A percentile compares a stretch with the other conserved stretches of the same genome.
These are phyloP conservation scores for Corythaixoides concolor DNA, from an alignment of 2,113 vertebrate species.

Conservation along the genomic window DNA sequence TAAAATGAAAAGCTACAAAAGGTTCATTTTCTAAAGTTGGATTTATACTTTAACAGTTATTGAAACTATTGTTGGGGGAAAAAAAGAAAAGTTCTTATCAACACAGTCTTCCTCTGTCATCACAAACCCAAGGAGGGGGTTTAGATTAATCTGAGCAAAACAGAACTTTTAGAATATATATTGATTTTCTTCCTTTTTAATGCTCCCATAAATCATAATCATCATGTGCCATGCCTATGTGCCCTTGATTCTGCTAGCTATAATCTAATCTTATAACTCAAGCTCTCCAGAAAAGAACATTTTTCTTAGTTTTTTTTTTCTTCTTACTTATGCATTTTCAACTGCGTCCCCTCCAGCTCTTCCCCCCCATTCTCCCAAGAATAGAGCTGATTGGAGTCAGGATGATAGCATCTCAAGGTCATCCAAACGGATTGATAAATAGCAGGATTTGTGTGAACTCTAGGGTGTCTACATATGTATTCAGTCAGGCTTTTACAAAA, in stretches of 20 bases:
- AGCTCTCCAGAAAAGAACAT: conserved; percentile 26
- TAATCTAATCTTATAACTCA: conserved; percentile 65
- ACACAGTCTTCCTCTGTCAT: conserved; percentile 1
- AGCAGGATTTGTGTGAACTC: background rate
- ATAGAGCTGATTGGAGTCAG: background rate
- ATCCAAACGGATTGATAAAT: conserved; percentile 23
- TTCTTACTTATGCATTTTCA: conserved; percentile 36
- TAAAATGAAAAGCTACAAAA: background rate
- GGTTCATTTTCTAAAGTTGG: background rate
- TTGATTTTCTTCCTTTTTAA: conserved; percentile 70
- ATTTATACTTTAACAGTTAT: background rate
- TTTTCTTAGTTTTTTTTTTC: conserved; percentile 35
- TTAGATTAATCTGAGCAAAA: conserved; percentile 62
- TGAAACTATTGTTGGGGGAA: background rate
- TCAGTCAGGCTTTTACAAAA: background rate
- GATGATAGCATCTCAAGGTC: conserved; percentile 54
- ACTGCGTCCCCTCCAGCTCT: background rate
- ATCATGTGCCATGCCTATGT: conserved; percentile 48
- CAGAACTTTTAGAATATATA: conserved; percentile 68
- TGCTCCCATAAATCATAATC: conserved; percentile 73
- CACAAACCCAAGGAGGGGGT: background rate
- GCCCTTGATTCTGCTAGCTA: conserved; percentile 65
- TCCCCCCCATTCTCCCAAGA: background rate
- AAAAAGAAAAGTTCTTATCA: background rate
- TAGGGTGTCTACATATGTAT: background rate